phyloP scores from a whole-genome alignment of 2,113 vertebrate genomes.

The Eclectus roratus region DNA sequence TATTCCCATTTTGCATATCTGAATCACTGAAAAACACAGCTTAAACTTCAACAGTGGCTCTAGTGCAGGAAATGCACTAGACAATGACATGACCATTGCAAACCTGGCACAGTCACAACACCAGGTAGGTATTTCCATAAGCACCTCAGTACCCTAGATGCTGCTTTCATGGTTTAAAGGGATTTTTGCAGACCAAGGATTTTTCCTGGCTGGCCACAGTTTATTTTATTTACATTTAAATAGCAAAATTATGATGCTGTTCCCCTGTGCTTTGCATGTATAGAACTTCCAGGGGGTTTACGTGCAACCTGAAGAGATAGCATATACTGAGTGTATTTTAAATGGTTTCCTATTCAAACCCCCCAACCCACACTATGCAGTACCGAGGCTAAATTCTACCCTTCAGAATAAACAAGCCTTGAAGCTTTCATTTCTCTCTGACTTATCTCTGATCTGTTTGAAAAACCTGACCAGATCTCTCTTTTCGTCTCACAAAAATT shows the following conservation, averaged over 20 bases:
- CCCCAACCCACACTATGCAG: neutral
- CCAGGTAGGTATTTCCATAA: neutral
- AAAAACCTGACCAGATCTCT: slow-evolving; percentile 31
- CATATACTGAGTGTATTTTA: neutral
- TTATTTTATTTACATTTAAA: neutral
- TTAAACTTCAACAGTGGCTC: neutral
- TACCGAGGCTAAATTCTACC: neutral
- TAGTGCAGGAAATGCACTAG: neutral
- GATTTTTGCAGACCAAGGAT: neutral
- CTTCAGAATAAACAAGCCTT: slow-evolving; percentile 27
- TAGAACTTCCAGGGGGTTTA: neutral
- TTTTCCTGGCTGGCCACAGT: neutral
- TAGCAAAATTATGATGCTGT: neutral
- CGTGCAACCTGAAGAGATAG: neutral
- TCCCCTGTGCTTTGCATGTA: neutral
- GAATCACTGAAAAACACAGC: neutral
- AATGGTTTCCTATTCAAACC: neutral
- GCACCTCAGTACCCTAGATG: neutral
- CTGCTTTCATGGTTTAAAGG: neutral
- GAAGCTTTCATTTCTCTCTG: slow-evolving; percentile 26
- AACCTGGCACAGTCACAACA: neutral
- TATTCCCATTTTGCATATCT: neutral
- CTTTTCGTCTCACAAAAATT: slow-evolving; percentile 39
- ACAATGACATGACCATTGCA: neutral
- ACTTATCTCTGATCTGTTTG: slow-evolving; percentile 44